These are phyloP conservation scores for Actinemys pallida DNA, from an alignment of 2,113 vertebrate genomes.

Conservation along the genomic window DNA sequence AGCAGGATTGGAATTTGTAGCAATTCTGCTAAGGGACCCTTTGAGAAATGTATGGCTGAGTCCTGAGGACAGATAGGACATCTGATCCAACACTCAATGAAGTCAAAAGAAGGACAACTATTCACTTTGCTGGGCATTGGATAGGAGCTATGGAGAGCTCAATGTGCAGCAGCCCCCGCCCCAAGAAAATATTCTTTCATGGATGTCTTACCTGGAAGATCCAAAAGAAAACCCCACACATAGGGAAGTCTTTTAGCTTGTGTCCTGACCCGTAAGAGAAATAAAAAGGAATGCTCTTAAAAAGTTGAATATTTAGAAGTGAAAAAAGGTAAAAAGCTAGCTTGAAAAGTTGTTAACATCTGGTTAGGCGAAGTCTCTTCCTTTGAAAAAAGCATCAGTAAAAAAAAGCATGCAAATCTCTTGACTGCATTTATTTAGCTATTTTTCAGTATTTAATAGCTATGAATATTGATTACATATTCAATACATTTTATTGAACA, in stretches of 20 bases:
- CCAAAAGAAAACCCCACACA: background rate
- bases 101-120: background rate
- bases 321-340: background rate
- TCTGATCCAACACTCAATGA: background rate
- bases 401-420: background rate
- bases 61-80: background rate
- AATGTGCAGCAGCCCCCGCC: background rate
- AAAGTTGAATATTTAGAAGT: background rate
- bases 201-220: background rate
- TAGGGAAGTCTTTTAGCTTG: background rate
- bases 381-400: background rate
- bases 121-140: background rate
- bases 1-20: background rate
- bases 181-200: background rate
- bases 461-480: constrained; percentile 57
- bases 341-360: constrained; percentile 8
- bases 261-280: background rate
- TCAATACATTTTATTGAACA: constrained; percentile 35
- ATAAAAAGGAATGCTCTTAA: background rate
- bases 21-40: background rate
- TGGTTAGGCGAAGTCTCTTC: background rate
- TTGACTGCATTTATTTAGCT: constrained; percentile 40
- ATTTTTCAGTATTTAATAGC: constrained; percentile 52
- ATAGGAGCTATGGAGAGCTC: background rate
- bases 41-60: background rate